Base-by-base conservation (phyloP, 2,797 vertebrate species). In the Acridotheres tristis region DNA sequence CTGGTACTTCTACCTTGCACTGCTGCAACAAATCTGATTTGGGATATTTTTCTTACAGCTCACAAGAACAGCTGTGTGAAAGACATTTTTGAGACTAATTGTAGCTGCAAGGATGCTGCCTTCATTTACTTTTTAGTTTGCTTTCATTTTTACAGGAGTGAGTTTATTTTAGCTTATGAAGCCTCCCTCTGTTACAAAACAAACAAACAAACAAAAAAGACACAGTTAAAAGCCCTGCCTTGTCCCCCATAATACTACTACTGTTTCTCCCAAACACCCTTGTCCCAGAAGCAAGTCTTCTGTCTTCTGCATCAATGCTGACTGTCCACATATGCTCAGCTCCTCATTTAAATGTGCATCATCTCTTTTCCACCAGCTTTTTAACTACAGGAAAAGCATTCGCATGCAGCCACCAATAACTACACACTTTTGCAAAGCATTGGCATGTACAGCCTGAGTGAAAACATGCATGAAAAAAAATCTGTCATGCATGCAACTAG, bases 131-230 rank as follows among this genome's bases (percentile, higher is more conserved):
- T 87, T 82, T 74, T 87, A 45, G 12, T 93, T 79, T 53, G 45
- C 36, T 80, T 91, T 79, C 68, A 68, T 30, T 48, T 63, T 45
- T 68, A 89, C 63, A 95, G 34, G n/a, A 80, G n/a, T 0, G 8
- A 77, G 45, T 74, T 91, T 88, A 75, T 61, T 91, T 82, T 54
- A 85, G 61, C 68, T 43, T 61, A 55, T 74, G 72, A 95, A 93
- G 34, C 34, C 75, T 73, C 57, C 42, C 57, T 91, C 67, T 92
- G 57, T 77, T n/a, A 42, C 42, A 3, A 50, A 48, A 22, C 86
- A 53, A n/a, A 42, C 30, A 17, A 43, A 38, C 36, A 38, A 38
- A 38, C 38, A 17, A 48, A 48, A 18, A 15, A 4, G 43, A 38
- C 57, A 61, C 5, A 10, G 32, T 55, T 89, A 62, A 91, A 95